phyloP scores from a whole-genome alignment of 2,797 vertebrate species.

The Chromobotia macracanthus region DNA sequence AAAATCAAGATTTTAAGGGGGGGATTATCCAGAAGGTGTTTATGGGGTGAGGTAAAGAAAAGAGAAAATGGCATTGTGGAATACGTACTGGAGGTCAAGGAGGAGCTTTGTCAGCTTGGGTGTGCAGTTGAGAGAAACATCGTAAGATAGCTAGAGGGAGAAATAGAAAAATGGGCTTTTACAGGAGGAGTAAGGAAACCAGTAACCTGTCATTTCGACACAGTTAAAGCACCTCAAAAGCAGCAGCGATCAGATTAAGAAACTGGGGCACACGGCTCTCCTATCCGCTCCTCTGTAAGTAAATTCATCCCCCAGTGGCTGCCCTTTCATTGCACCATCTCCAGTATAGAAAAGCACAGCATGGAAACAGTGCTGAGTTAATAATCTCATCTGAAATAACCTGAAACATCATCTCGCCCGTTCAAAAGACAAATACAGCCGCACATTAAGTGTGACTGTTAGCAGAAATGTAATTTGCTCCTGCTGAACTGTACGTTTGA shows the following conservation, averaged over 20 bases:
- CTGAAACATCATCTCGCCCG: neutral
- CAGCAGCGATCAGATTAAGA: conserved; percentile 47
- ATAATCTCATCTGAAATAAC: conserved; percentile 31
- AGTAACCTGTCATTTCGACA: conserved; percentile 42
- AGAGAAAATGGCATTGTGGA: conserved; percentile 30
- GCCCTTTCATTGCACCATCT: conserved; percentile 34
- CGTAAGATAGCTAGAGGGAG: neutral
- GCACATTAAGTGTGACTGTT: conserved; percentile 58
- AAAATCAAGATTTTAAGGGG: too few relatives aligned
- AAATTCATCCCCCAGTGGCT: conserved; percentile 15
- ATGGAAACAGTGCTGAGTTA: conserved; percentile 8
- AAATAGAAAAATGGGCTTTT: conserved; percentile 12
- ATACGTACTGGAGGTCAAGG: conserved; percentile 46
- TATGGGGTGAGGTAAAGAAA: neutral
- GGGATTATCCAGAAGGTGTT: too few relatives aligned
- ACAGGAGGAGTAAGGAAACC: conserved; percentile 4
- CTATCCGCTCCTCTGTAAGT: conserved; percentile 31
- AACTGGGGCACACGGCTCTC: conserved; percentile 47
- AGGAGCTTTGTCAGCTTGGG: conserved; percentile 4
- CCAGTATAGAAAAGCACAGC: conserved; percentile 10
- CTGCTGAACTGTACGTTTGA: conserved; percentile 55
- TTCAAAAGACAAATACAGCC: conserved; percentile 37
- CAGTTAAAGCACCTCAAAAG: conserved; percentile 37
- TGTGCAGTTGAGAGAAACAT: conserved; percentile 15
- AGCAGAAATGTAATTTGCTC: conserved; percentile 58